A percentile compares a stretch with the other conserved stretches of the same genome.
Evolutionary conservation across 2,797 vertebrate genomes (phyloP).

Genomic region (Myoxocephalus aenaeus): DNA sequence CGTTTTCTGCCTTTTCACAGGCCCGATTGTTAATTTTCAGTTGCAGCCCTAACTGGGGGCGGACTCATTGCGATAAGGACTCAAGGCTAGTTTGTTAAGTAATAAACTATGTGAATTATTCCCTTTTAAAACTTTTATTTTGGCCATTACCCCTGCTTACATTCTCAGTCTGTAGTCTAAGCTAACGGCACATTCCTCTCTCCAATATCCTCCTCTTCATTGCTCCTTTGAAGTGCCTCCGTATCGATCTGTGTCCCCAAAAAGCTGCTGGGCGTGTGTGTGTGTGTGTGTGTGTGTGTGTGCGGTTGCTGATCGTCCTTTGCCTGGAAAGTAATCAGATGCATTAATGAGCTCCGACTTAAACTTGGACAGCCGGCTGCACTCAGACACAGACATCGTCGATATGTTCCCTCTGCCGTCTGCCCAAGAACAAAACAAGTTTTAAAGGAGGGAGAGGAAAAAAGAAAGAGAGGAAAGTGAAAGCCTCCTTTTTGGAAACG

Average conservation of each 20-base stretch:
- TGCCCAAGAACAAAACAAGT: constrained; percentile 69
- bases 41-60: not conserved
- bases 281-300: constrained; percentile 27
- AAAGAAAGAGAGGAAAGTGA: constrained; percentile 29
- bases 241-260: constrained; percentile 68
- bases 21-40: not conserved
- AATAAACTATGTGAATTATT: constrained; percentile 9
- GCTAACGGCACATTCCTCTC: constrained; percentile 55
- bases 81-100: constrained; percentile 1
- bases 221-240: constrained; percentile 66
- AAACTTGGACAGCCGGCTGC: constrained; percentile 68
- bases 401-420: constrained; percentile 65
- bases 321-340: constrained; percentile 72
- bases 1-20: not conserved
- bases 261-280: constrained; percentile 41
- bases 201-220: constrained; percentile 53
- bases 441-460: constrained; percentile 40
- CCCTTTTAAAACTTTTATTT: constrained; percentile 27
- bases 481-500: constrained; percentile 55
- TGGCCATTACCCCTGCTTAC: constrained; percentile 22
- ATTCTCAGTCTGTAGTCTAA: constrained; percentile 46
- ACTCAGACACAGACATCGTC: constrained; percentile 72
- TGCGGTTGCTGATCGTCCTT: constrained; percentile 46
- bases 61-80: not conserved
- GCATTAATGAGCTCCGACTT: constrained; percentile 78